These are phyloP conservation scores for Danaus melanippus DNA, from an alignment of 1,140 invertebrate genomes.

Conservation along the genomic window DNA sequence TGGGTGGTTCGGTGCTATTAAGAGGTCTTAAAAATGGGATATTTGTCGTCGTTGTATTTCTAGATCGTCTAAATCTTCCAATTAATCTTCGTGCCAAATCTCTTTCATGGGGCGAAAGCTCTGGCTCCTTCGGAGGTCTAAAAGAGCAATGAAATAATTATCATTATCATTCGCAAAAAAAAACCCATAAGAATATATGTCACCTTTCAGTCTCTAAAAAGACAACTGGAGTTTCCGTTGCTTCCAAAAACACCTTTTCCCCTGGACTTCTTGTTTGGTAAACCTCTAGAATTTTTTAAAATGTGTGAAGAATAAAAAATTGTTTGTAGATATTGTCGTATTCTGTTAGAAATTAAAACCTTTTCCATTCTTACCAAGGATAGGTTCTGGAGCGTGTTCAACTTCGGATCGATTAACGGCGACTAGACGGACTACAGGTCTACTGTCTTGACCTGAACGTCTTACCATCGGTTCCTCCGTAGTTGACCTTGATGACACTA, in stretches of 20 bases:
- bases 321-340: slow-evolving; percentile 1
- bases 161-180: too few species aligned
- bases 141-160: slow-evolving; percentile 6
- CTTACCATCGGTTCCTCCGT: slow-evolving; percentile 25
- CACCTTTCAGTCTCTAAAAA: slow-evolving; percentile 58
- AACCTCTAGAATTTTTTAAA: slow-evolving; percentile 33
- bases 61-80: slow-evolving; percentile 49
- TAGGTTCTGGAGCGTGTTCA: slow-evolving; percentile 40
- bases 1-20: slow-evolving; percentile 25
- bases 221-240: slow-evolving; percentile 40
- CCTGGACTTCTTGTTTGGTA: slow-evolving; percentile 39
- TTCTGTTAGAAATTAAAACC: background rate
- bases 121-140: slow-evolving; percentile 46
- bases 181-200: background rate
- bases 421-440: slow-evolving; percentile 51
- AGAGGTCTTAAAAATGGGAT: slow-evolving; percentile 42
- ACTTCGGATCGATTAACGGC: slow-evolving; percentile 49
- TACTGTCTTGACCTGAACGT: slow-evolving; percentile 25
- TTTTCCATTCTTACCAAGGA: slow-evolving; percentile 31
- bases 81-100: slow-evolving; percentile 50
- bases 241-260: slow-evolving; percentile 39
- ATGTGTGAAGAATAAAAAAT: background rate
- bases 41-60: slow-evolving; percentile 30
- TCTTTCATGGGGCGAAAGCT: slow-evolving; percentile 44
- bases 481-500: slow-evolving; percentile 52